A percentile compares a stretch with the other conserved stretches of the same genome.
These are phyloP conservation scores for Alectoris magna DNA, from an alignment of 2,797 vertebrate species.

Conservation along the genomic window DNA sequence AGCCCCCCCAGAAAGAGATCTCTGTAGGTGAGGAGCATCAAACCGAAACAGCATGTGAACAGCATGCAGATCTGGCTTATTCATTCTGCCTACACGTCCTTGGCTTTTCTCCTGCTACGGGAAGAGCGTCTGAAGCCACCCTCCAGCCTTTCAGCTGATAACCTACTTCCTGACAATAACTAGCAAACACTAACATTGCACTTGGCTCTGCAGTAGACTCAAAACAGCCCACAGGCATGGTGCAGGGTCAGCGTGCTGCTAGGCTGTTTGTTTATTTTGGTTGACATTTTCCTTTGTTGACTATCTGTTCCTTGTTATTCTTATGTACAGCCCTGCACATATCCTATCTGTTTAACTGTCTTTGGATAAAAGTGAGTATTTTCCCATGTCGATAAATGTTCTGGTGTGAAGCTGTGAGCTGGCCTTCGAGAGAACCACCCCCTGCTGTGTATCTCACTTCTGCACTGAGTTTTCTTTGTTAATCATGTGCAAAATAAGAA, in stretches of 20 bases:
- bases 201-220: neutral
- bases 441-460: slow-evolving; percentile 50
- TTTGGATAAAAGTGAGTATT: slow-evolving; percentile 60
- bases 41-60: neutral
- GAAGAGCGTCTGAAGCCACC: slow-evolving; percentile 26
- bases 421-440: slow-evolving; percentile 10
- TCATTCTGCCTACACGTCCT: neutral
- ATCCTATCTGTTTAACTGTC: slow-evolving; percentile 52
- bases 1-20: neutral
- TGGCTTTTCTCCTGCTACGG: slow-evolving; percentile 14
- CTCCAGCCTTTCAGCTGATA: slow-evolving; percentile 22
- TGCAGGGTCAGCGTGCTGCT: slow-evolving; percentile 18
- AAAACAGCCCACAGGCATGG: slow-evolving; percentile 41
- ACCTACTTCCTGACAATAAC: slow-evolving; percentile 58
- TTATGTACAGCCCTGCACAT: neutral
- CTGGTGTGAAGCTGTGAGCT: slow-evolving; percentile 57
- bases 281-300: slow-evolving; percentile 66
- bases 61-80: neutral
- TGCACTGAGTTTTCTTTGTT: slow-evolving; percentile 70
- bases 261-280: slow-evolving; percentile 49
- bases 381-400: slow-evolving; percentile 43
- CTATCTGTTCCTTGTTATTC: slow-evolving; percentile 46
- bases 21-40: neutral
- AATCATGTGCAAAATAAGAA: slow-evolving; percentile 68
- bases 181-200: slow-evolving; percentile 40